Percentiles rank a stretch among this genome's conserved stretches.
These are phyloP conservation scores for Eupithecia subfuscata DNA, from an alignment of 2,888 invertebrate species.

Conservation along the genomic window DNA sequence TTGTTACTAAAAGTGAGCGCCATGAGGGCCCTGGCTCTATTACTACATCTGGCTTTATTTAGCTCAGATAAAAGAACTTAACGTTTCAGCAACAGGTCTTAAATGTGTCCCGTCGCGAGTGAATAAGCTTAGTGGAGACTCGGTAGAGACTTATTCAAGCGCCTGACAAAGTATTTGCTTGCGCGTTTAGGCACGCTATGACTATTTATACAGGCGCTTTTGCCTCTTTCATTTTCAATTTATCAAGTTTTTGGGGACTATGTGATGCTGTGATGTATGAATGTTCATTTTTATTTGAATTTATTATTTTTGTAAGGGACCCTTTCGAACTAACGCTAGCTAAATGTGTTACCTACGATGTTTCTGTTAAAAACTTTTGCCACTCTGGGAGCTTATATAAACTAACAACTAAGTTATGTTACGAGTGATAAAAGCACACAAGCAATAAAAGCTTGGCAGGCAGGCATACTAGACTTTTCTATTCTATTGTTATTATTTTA, in stretches of 20 bases:
- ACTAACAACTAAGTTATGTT: too few relatives aligned
- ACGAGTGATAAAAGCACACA: not conserved
- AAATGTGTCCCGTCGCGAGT: conserved; percentile 1
- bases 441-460: not conserved
- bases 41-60: not conserved
- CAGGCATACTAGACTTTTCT: not conserved
- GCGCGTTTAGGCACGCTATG: not conserved
- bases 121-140: conserved; percentile 3
- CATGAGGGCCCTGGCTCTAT: not conserved
- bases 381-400: too few relatives aligned
- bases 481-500: not conserved
- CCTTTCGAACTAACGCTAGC: not conserved
- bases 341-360: too few relatives aligned
- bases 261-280: not conserved
- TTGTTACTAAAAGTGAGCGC: not conserved
- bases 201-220: conserved; percentile 8
- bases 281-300: not conserved
- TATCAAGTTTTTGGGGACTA: not conserved
- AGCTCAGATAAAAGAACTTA: not conserved
- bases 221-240: not conserved
- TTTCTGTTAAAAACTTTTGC: too few relatives aligned
- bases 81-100: conserved; percentile 13
- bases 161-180: conserved; percentile 7
- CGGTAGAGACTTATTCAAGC: conserved; percentile 7
- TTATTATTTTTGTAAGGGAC: conserved; percentile 5